phyloP scores from a whole-genome alignment of 2,888 invertebrate genomes.

The Drosophila pegasa region DNA sequence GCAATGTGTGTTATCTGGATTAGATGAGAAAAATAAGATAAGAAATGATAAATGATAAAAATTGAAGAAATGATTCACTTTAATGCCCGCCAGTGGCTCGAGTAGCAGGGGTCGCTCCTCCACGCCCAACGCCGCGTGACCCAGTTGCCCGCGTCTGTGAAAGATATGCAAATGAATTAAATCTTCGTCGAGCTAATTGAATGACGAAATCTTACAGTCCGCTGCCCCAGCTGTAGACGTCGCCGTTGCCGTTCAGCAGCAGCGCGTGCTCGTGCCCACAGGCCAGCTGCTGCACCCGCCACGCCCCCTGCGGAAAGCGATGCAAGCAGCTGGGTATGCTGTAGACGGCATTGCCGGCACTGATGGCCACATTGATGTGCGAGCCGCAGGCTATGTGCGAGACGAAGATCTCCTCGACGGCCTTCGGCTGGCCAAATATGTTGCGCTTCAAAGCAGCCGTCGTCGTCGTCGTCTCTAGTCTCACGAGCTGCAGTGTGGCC shows the following conservation, averaged over 20 bases:
- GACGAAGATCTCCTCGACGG: conserved; percentile 57
- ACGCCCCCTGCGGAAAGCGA: conserved; percentile 85
- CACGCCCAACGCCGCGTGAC: conserved; percentile 88
- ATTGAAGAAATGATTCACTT: too few relatives aligned
- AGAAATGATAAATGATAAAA: conserved; percentile 6
- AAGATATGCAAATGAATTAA: conserved; percentile 8
- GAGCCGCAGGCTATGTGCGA: conserved; percentile 85
- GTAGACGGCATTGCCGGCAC: conserved; percentile 86
- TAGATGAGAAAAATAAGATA: conserved; percentile 7
- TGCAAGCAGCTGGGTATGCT: conserved; percentile 87
- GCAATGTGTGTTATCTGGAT: conserved; percentile 88
- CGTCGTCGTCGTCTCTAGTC: too few relatives aligned
- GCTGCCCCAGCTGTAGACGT: conserved; percentile 92
- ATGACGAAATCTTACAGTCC: conserved; percentile 88
- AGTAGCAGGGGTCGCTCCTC: conserved; percentile 88
- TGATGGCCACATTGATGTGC: conserved; percentile 85
- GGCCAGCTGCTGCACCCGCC: conserved; percentile 87
- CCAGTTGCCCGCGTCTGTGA: conserved; percentile 93
- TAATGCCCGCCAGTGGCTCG: conserved; percentile 91
- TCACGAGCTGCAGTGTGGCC: conserved; percentile 57
- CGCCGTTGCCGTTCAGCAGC: conserved; percentile 89
- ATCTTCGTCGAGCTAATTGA: neutral
- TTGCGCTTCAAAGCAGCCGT: conserved; percentile 54
- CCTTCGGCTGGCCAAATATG: conserved; percentile 67
- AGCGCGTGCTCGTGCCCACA: conserved; percentile 94